These are phyloP conservation scores for Panulirus ornatus DNA, from an alignment of 1,140 invertebrate genomes.

Conservation along the genomic window DNA sequence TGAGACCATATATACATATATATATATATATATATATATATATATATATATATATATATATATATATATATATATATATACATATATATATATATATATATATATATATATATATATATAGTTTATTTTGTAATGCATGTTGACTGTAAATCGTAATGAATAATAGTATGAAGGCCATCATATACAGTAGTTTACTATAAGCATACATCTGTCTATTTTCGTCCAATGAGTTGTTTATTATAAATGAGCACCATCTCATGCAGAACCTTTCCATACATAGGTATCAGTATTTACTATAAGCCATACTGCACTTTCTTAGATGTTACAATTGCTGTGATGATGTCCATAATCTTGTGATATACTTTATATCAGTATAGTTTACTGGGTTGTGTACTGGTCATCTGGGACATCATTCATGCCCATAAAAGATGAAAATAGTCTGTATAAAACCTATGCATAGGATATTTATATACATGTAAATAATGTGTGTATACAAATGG, in stretches of 20 bases:
- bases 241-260: not conserved
- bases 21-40: not conserved
- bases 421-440: not conserved
- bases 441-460: not conserved
- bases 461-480: not conserved
- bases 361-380: conserved; percentile 1
- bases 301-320: conserved; percentile 35
- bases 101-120: not conserved
- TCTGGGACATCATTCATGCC: not conserved
- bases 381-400: conserved; percentile 35
- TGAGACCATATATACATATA: not conserved
- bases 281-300: conserved; percentile 22
- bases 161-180: not conserved
- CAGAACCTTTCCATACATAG: not conserved
- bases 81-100: not conserved
- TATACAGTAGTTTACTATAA: not conserved
- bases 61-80: not conserved
- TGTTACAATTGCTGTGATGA: conserved; percentile 8
- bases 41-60: not conserved
- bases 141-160: not conserved
- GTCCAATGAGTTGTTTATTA: not conserved
- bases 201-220: not conserved
- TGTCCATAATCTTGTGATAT: conserved; percentile 14
- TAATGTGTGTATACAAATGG: not conserved
- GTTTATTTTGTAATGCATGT: not conserved